Percentiles rank a stretch among this genome's conserved stretches.
Evolutionary conservation across 2,113 vertebrate genomes (phyloP).

Genomic region (Pomatostomus ruficeps): DNA sequence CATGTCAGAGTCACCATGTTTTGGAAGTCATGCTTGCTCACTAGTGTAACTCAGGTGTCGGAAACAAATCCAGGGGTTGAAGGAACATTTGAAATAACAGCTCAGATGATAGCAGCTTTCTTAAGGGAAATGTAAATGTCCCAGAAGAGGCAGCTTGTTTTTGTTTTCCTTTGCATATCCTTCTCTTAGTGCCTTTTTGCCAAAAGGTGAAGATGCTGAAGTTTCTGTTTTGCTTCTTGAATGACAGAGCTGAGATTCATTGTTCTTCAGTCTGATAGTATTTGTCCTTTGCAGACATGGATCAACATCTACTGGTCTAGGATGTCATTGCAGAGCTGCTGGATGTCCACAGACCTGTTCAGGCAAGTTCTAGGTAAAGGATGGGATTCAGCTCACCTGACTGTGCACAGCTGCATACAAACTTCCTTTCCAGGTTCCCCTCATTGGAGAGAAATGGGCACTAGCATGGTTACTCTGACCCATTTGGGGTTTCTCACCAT

Average conservation of each 20-base stretch:
- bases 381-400: not conserved
- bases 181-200: not conserved
- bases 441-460: not conserved
- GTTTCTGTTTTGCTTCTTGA: not conserved
- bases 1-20: fast-evolving
- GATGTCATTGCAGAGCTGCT: not conserved
- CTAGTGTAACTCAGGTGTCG: not conserved
- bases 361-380: not conserved
- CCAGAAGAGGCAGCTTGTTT: not conserved
- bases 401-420: not conserved
- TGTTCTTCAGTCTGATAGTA: not conserved
- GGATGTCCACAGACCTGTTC: not conserved
- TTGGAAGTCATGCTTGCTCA: not conserved
- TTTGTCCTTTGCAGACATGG: not conserved
- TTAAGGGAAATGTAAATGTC: not conserved
- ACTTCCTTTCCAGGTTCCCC: not conserved
- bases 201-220: not conserved
- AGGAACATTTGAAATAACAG: not conserved
- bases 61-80: not conserved
- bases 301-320: not conserved
- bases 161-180: not conserved
- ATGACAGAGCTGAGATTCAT: not conserved
- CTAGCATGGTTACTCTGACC: not conserved
- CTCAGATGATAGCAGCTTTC: not conserved
- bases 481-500: not conserved